Conservation (phyloP, 2,113 vertebrate species). For the Pterocles orientalis region DNA sequence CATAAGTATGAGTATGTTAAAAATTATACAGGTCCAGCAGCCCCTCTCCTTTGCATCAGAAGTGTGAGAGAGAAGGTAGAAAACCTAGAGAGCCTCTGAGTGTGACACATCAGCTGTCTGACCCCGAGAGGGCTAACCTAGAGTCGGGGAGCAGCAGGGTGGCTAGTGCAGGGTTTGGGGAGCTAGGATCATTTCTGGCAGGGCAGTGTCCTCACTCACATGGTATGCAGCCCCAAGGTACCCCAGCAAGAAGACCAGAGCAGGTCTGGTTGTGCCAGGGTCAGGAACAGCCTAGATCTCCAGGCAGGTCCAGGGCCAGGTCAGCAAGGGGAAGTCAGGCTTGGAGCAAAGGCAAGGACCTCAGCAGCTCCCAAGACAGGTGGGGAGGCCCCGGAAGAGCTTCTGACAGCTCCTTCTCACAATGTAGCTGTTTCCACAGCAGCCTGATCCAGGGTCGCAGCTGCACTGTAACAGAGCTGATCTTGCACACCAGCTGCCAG, state of each 20-base stretch:
- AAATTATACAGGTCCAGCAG: accelerated
- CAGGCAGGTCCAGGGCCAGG: not conserved
- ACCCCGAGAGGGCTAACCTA: accelerated
- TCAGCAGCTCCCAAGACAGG: not conserved
- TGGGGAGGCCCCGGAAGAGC: accelerated
- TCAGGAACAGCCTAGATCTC: not conserved
- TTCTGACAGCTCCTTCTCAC: not conserved
- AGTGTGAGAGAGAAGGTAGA: not conserved
- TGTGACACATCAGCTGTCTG: not conserved
- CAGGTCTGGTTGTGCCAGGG: not conserved
- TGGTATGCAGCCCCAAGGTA: not conserved
- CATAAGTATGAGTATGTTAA: not conserved
- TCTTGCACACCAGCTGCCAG: not conserved
- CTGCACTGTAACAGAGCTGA: not conserved
- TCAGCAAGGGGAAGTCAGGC: not conserved
- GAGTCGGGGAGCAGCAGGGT: not conserved
- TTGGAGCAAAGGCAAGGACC: not conserved
- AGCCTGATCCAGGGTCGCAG: not conserved
- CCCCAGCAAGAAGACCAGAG: not conserved
- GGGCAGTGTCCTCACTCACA: not conserved
- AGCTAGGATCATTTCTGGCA: not conserved
- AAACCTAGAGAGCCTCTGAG: not conserved
- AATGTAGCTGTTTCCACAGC: not conserved
- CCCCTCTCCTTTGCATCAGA: not conserved
- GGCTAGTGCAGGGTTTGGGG: not conserved